Percentiles rank a stretch among this genome's conserved stretches.
Conservation (phyloP, 2,888 invertebrate species). For the Blastobasis lacticolella region DNA sequence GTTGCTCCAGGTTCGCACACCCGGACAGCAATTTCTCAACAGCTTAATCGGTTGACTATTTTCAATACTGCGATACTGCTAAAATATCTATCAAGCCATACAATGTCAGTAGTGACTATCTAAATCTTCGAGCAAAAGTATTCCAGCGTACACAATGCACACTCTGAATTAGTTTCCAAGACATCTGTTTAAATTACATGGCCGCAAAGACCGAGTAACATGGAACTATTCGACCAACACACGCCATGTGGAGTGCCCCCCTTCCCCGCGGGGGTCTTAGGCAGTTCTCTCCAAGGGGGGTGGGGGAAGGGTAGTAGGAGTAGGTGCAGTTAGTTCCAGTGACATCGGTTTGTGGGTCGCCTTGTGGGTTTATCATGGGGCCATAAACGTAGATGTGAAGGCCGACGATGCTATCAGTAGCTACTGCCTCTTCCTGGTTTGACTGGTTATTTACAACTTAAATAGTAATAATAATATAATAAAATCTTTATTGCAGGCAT, state of each 20-base stretch:
- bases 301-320: not conserved
- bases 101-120: no score
- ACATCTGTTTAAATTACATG: conserved; percentile 20
- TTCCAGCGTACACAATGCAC: not conserved
- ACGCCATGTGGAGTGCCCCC: not conserved
- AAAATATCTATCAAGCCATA: no score
- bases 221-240: conserved; percentile 16
- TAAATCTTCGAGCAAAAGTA: not conserved
- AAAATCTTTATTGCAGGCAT: no score
- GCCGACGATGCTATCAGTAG: conserved; percentile 30
- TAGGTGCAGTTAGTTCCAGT: conserved; percentile 13
- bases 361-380: conserved; percentile 31
- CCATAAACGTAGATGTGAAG: conserved; percentile 24
- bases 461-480: no score
- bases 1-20: no score
- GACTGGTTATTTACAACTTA: no score
- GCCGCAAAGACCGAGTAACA: conserved; percentile 24
- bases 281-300: no score
- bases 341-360: conserved; percentile 31
- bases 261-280: not conserved
- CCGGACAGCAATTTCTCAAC: no score
- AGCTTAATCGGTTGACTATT: no score
- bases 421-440: no score
- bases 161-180: conserved; percentile 5
- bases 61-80: no score